Evolutionary conservation across 2,888 invertebrate genomes (phyloP).

Genomic region (Automeris io): DNA sequence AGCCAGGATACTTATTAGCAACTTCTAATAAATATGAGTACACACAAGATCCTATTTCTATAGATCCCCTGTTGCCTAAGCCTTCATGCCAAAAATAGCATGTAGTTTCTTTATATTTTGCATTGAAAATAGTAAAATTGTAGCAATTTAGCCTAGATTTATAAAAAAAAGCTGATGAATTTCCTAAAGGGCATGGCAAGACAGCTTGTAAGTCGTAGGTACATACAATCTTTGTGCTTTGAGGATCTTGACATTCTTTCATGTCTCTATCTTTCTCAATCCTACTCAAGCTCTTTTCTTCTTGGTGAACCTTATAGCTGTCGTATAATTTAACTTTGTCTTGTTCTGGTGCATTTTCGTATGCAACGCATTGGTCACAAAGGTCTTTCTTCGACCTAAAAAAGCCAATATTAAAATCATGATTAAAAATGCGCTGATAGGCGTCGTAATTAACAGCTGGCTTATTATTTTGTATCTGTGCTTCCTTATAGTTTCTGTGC

Average conservation of each 20-base stretch:
- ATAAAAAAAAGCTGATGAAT: slow-evolving; percentile 9
- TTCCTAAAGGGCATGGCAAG: slow-evolving; percentile 8
- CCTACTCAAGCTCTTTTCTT: slow-evolving; percentile 9
- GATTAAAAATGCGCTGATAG: slow-evolving; percentile 25
- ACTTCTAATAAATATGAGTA: slow-evolving; percentile 10
- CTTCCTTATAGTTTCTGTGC: slow-evolving; percentile 22
- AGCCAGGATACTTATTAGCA: slow-evolving; percentile 3
- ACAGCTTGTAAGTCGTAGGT: slow-evolving; percentile 9
- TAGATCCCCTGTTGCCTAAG: slow-evolving; percentile 24
- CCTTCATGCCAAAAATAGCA: slow-evolving; percentile 30
- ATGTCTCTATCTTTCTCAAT: slow-evolving; percentile 9
- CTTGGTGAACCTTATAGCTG: slow-evolving; percentile 8
- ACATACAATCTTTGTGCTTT: slow-evolving; percentile 6
- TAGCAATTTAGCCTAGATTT: slow-evolving; percentile 9
- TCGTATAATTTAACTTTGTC: slow-evolving; percentile 5
- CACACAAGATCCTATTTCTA: slow-evolving; percentile 20
- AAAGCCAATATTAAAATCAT: slow-evolving; percentile 29
- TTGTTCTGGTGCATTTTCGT: slow-evolving; percentile 8
- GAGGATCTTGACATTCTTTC: slow-evolving; percentile 8
- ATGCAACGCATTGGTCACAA: slow-evolving; percentile 14
- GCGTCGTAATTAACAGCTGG: slow-evolving; percentile 22
- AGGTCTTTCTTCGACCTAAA: slow-evolving; percentile 27
- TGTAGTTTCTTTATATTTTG: too few species aligned
- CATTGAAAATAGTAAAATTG: slow-evolving; percentile 3
- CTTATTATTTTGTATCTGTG: slow-evolving; percentile 20